Conservation (phyloP, 2,113 vertebrate genomes). For the Corvus moneduloides region DNA sequence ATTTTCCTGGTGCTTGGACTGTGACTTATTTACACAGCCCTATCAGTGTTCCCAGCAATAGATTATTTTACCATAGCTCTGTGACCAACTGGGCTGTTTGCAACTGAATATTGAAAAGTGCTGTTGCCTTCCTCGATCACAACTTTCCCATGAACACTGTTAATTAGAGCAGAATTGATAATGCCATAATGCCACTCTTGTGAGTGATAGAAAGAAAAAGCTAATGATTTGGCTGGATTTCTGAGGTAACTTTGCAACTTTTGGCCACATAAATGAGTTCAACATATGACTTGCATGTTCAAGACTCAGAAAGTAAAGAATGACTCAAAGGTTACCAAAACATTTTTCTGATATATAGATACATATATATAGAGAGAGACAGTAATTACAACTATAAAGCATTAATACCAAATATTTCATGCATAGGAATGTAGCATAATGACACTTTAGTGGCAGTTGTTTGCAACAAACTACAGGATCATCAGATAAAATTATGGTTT, state of each 20-base stretch:
- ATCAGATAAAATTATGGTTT: neutral
- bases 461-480: neutral
- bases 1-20: neutral
- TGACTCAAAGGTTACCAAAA: neutral
- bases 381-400: neutral
- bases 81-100: neutral
- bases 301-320: neutral
- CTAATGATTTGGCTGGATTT: neutral
- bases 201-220: neutral
- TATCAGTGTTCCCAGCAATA: neutral
- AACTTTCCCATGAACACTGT: neutral
- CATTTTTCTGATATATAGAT: neutral
- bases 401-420: neutral
- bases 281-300: neutral
- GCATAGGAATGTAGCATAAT: neutral
- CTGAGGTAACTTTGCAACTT: neutral
- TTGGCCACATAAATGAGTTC: neutral
- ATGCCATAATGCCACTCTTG: neutral
- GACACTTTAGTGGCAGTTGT: neutral
- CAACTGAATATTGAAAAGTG: neutral
- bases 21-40: neutral
- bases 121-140: neutral
- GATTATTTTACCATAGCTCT: neutral
- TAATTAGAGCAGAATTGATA: neutral
- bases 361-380: rapidly evolving